Evolutionary conservation across 2,113 vertebrate species (phyloP), one percentile per base, ranked within the genome.

Genomic region (Dasypus novemcinctus): DNA sequence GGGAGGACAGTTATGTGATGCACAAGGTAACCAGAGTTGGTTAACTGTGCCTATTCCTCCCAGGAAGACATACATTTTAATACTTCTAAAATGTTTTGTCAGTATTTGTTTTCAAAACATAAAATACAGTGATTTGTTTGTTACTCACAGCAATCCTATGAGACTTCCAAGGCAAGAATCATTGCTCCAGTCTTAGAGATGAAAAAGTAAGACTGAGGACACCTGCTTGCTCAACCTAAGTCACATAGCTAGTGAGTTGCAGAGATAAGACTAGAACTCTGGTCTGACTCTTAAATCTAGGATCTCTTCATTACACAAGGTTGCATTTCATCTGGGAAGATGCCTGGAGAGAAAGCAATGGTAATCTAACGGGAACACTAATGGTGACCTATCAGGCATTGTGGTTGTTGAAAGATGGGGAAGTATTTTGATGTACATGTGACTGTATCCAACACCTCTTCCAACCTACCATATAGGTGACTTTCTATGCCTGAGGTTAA

Each of bases 31-130:
- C 61, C 46, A 83, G 78, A 10, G 85, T 41, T 61, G 69, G 43
- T 57, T 88, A 15, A 15, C 21, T 69, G 2, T 59, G 46, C 36
- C 75, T 17, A 57, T 54, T 46, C 27, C 4, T 81, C 64, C 66
- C 20, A 68, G 21, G 21, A 93, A 27, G 41, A 92, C 29, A 63
- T 66, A 27, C 23, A 96, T 92, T 93, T 95, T 92, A 78, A 81
- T 68, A 57, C 18, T 59, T 68, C 54, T 41, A 49, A 90, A 79
- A 66, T 21, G 36, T 46, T 76, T 90, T 84, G 31, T 79, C 68
- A 63, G n/a, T 86, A 57, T 18, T 82, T 38, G 4, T 85, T 90
- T 90, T 36, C 85, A 87, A 96, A 93, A 41, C 15, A 68, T 6
- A 71, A 78, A 61, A 83, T 49, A 93, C 4, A 43, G 1, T 57